Percentiles rank a stretch among this genome's conserved stretches.
These are phyloP conservation scores for Mimachlamys varia DNA, from an alignment of 2,888 invertebrate genomes.

Conservation along the genomic window DNA sequence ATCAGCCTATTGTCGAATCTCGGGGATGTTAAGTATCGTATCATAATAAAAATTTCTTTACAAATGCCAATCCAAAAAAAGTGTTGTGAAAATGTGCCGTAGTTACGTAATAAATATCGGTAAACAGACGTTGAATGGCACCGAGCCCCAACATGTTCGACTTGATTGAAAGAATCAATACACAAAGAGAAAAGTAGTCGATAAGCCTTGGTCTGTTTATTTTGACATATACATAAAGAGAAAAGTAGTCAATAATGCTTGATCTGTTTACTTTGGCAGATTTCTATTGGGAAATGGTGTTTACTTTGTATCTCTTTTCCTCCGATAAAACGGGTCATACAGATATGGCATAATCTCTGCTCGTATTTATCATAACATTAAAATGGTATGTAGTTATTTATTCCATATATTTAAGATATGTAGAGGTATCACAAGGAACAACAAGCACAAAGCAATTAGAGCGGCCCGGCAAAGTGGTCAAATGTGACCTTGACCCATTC, in stretches of 20 bases:
- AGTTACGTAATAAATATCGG: conserved; percentile 24
- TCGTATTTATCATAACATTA: no score
- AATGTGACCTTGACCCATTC: no score
- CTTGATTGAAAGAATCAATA: not conserved
- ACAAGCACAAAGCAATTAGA: no score
- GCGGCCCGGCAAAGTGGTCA: no score
- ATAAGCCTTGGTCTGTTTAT: not conserved
- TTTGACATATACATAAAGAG: not conserved
- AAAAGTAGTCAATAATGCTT: no score
- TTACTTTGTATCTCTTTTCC: not conserved
- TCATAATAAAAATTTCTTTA: not conserved
- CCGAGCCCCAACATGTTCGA: not conserved
- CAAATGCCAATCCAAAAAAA: not conserved
- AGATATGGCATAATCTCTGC: not conserved
- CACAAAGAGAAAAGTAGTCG: not conserved
- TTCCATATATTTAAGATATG: no score
- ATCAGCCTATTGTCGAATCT: not conserved
- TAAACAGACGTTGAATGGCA: conserved; percentile 21
- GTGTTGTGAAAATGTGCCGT: not conserved
- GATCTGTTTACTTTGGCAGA: no score
- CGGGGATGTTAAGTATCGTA: not conserved
- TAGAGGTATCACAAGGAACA: no score
- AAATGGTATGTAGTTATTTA: no score
- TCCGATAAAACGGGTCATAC: not conserved
- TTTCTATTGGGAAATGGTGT: not conserved